These are phyloP conservation scores for Zapus hudsonius DNA, from an alignment of 2,113 vertebrate genomes.

Conservation along the genomic window DNA sequence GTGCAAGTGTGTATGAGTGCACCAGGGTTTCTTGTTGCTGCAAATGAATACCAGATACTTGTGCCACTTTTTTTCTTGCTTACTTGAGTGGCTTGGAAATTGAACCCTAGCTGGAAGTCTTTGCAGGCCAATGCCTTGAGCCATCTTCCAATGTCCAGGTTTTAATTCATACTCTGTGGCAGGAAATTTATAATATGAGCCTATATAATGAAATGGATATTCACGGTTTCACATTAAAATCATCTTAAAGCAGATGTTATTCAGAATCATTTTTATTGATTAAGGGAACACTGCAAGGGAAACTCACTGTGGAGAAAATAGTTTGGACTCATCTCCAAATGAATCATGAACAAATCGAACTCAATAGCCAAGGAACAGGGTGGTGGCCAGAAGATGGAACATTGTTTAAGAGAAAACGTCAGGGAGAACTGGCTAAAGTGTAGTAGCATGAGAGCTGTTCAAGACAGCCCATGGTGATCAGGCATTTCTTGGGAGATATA, in stretches of 20 bases:
- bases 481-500: background rate
- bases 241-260: background rate
- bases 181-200: conserved; percentile 5
- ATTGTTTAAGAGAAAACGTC: background rate
- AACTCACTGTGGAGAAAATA: background rate
- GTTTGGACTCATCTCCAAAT: background rate
- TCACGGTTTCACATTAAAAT: background rate
- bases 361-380: background rate
- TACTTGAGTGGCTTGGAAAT: too few species aligned
- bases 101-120: too few species aligned
- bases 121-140: too few species aligned
- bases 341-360: background rate
- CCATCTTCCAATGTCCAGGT: background rate
- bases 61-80: too few species aligned
- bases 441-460: background rate
- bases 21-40: too few species aligned
- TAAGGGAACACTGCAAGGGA: background rate
- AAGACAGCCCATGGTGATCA: background rate
- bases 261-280: background rate
- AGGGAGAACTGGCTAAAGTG: background rate
- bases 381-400: background rate
- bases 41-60: too few species aligned
- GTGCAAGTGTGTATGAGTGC: too few species aligned
- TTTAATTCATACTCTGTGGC: conserved; percentile 11
- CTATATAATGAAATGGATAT: background rate